Base-by-base conservation (phyloP, 2,113 vertebrate species). In the Pampusana beccarii region DNA sequence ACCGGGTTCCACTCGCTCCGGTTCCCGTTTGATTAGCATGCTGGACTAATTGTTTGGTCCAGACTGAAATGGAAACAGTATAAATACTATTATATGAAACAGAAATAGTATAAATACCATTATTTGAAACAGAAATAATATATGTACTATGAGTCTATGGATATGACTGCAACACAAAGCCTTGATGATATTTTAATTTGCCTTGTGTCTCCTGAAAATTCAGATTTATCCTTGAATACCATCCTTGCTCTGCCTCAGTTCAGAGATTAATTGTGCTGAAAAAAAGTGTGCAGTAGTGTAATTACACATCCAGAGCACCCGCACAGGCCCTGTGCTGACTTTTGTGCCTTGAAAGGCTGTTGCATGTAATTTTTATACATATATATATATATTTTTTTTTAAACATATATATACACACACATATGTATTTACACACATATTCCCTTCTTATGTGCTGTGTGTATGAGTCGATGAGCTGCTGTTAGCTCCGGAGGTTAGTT, bases 321-420 rank as follows among this genome's bases (percentile, higher is more conserved):
- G 23, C 34, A 21, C 33, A 8, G 57, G 15, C 58, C 46, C 34
- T 26, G 38, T 5, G 72, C 26, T 78, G 67, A 7, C 36, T 84
- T 28, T 14, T 28, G 10, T n/a, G 67, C 9, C 58, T 53, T 54
- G 16, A 69, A 7, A 25, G 16, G 12, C 48, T 56, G 80, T 44
- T 33, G 28, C 64, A 44, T 5, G 4, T 46, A 11, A 33, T 33
- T 46, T 23, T 56, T n/a, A 17, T 16, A 1, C 4, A 4, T 8
- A 4, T 38, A 31, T 42, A 16, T 46, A 46, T 46, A 18, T 46
- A n/a, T n/a, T n/a, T n/a, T n/a, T 33, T 46, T 23, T 56, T n/a
- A 17, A 14, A 1, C 4, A 4, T 8, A 4, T 38, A 31, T 42
- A 16, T 46, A 46, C n/a, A n/a, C n/a, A n/a, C n/a, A n/a, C n/a